Conservation (phyloP, 2,113 vertebrate species). For the Ornithorhynchus anatinus region DNA sequence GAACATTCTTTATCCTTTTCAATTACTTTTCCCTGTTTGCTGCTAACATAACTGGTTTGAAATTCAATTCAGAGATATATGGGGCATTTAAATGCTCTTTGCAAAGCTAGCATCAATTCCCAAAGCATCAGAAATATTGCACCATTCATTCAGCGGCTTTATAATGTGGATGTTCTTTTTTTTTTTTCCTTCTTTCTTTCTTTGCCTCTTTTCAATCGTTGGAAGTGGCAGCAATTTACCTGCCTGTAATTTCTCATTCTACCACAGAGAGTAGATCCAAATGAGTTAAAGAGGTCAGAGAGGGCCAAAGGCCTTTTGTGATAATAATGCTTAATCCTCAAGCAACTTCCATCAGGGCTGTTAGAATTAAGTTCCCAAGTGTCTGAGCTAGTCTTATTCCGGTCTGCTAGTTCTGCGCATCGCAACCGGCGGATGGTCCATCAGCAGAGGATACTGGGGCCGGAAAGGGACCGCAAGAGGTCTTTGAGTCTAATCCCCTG, state of each 20-base stretch:
- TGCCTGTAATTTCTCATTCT: neutral
- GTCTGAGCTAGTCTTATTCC: neutral
- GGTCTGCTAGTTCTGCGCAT: neutral
- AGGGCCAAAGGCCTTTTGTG: neutral
- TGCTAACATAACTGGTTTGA: conserved; percentile 21
- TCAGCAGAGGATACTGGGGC: no score
- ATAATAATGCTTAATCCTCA: neutral
- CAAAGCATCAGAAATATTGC: neutral
- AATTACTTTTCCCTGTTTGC: neutral
- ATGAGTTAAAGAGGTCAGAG: fast-evolving
- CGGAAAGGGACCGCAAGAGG: no score
- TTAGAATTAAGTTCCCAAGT: neutral
- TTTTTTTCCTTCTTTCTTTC: fast-evolving
- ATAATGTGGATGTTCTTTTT: fast-evolving
- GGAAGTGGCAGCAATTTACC: neutral
- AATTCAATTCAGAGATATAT: neutral
- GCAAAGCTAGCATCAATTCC: neutral
- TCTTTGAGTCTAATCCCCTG: no score
- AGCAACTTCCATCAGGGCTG: no score
- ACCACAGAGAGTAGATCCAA: neutral
- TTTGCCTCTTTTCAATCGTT: neutral
- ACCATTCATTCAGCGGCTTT: neutral
- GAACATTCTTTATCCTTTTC: conserved; percentile 4
- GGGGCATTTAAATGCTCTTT: neutral
- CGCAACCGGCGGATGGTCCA: neutral